phyloP scores from a whole-genome alignment of 2,113 vertebrate genomes.

The Helogale parvula region DNA sequence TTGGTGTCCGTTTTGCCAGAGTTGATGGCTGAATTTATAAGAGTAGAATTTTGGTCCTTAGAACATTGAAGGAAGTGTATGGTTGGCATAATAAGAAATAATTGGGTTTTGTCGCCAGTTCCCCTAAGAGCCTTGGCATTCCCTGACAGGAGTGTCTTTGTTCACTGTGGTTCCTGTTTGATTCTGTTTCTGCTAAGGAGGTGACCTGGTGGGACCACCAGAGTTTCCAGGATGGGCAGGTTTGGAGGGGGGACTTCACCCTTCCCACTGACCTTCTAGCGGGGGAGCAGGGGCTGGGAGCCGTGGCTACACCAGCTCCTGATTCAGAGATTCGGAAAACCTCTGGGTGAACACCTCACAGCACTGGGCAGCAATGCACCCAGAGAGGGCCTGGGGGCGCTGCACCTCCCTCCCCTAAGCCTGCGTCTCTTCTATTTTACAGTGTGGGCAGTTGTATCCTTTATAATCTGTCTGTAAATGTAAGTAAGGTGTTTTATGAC shows the following conservation, averaged over 20 bases:
- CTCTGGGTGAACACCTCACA: neutral
- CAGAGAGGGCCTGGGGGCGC: no score
- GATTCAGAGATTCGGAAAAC: no score
- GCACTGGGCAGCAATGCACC: neutral
- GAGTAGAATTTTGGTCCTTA: neutral
- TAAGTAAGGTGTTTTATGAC: neutral
- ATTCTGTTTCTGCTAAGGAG: neutral
- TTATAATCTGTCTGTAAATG: neutral
- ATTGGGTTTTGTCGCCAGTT: neutral
- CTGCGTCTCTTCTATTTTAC: neutral
- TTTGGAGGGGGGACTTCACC: neutral
- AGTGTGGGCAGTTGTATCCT: neutral
- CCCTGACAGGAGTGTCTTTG: neutral
- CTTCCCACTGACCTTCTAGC: neutral
- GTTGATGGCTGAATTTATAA: neutral
- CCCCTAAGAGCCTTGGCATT: neutral
- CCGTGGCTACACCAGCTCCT: neutral
- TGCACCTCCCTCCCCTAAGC: neutral
- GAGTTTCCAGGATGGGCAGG: neutral
- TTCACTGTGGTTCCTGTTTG: neutral
- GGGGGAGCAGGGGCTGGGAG: neutral
- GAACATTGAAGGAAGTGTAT: neutral
- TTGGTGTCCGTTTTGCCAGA: neutral
- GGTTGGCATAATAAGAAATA: neutral
- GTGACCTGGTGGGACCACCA: neutral